Evolutionary conservation across 2,888 invertebrate species (phyloP).

Genomic region (Autographa pulchrina): DNA sequence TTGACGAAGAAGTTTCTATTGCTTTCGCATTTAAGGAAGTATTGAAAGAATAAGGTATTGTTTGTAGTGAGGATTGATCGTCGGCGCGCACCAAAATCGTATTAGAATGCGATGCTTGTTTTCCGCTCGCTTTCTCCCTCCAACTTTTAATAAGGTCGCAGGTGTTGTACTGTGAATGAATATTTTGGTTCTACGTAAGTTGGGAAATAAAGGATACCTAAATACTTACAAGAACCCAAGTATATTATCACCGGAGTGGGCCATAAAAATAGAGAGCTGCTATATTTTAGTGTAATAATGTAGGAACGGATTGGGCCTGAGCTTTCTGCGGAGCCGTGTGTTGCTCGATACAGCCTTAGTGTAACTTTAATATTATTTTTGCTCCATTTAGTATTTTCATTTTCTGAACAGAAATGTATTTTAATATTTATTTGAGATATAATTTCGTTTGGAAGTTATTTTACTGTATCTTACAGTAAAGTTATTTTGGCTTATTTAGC

Average conservation of each 20-base stretch:
- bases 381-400: conserved; percentile 16
- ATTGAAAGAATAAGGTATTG: conserved; percentile 52
- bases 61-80: conserved; percentile 57
- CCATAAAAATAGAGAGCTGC: conserved; percentile 42
- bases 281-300: conserved; percentile 52
- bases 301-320: conserved; percentile 27
- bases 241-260: conserved; percentile 44
- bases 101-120: conserved; percentile 51
- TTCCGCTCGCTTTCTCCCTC: conserved; percentile 26
- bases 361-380: conserved; percentile 24
- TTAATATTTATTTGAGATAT: conserved; percentile 4
- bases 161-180: conserved; percentile 50
- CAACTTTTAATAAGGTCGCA: conserved; percentile 61
- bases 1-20: conserved; percentile 66
- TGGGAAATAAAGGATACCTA: conserved; percentile 32
- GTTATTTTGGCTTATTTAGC: background rate
- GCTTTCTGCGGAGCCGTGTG: conserved; percentile 16
- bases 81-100: conserved; percentile 45
- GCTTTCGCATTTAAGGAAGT: conserved; percentile 62
- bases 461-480: background rate
- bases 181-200: conserved; percentile 44
- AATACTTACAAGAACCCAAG: conserved; percentile 39
- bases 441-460: conserved; percentile 6
- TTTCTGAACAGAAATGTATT: conserved; percentile 8
- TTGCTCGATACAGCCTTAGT: conserved; percentile 27